phyloP scores from a whole-genome alignment of 1,140 invertebrate species.

The Drosophila bocqueti region DNA sequence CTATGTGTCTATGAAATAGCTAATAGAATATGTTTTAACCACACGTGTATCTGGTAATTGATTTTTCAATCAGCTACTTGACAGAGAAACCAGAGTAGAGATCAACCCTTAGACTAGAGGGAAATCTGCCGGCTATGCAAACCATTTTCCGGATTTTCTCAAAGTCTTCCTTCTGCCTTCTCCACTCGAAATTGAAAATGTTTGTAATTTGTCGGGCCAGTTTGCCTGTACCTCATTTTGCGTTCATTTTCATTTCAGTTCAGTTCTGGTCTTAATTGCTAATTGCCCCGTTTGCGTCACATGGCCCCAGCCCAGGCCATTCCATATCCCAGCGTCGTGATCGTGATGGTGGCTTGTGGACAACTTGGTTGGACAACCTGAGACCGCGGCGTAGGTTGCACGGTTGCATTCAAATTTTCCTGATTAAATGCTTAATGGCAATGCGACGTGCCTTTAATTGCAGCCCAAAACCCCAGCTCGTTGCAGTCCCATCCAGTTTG shows the following conservation, averaged over 20 bases:
- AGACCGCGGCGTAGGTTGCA: slow-evolving; percentile 17
- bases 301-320: slow-evolving; percentile 2
- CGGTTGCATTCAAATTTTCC: slow-evolving; percentile 79
- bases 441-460: slow-evolving; percentile 79
- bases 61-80: background rate
- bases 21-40: background rate
- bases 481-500: slow-evolving; percentile 17
- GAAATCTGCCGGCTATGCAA: background rate
- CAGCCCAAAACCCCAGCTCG: slow-evolving; percentile 25
- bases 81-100: background rate
- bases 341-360: slow-evolving; percentile 9
- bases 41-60: background rate
- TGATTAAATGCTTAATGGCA: slow-evolving; percentile 79
- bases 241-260: slow-evolving; percentile 22
- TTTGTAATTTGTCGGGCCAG: slow-evolving; percentile 17
- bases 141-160: background rate
- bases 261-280: slow-evolving; percentile 72
- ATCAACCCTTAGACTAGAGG: no score
- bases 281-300: slow-evolving; percentile 79
- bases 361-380: slow-evolving; percentile 20
- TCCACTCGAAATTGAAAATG: background rate
- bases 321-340: slow-evolving; percentile 9
- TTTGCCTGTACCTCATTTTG: slow-evolving; percentile 4
- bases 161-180: background rate
- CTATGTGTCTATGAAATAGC: background rate